Percentiles rank a stretch among this genome's conserved stretches.
phyloP scores from a whole-genome alignment of 2,113 vertebrate species.

The Ammospiza nelsoni region DNA sequence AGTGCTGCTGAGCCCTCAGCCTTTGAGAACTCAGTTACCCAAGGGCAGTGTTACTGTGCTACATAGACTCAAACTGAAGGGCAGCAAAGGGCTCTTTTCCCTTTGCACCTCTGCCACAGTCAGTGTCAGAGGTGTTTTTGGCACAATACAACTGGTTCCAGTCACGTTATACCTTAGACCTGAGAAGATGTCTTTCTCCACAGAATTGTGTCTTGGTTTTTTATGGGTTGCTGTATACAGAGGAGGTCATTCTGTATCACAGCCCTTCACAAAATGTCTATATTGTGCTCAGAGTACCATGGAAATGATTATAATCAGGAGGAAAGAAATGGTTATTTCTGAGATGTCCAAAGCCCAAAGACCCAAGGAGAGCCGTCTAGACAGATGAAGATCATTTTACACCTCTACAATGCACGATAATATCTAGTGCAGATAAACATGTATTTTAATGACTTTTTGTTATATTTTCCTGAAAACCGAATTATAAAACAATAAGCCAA shows the following conservation, averaged over 20 bases:
- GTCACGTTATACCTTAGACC: neutral
- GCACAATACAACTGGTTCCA: neutral
- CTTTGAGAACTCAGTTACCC: neutral
- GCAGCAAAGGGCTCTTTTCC: neutral
- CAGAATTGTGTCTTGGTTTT: neutral
- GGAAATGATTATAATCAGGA: neutral
- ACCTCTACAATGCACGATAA: neutral
- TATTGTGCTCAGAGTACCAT: neutral
- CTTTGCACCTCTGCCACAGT: neutral
- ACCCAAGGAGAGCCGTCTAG: neutral
- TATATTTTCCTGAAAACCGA: neutral
- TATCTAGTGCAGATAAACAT: neutral
- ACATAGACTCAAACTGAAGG: neutral
- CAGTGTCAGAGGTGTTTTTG: neutral
- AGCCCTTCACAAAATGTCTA: neutral
- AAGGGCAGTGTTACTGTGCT: neutral
- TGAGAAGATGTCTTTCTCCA: neutral
- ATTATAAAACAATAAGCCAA: too few relatives aligned
- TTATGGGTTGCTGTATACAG: neutral
- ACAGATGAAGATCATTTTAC: neutral
- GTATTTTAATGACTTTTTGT: neutral
- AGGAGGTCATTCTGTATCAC: neutral
- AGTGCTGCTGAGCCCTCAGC: accelerated
- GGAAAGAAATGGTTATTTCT: neutral
- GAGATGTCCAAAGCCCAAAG: neutral